A percentile compares a stretch with the other conserved stretches of the same genome.
These are phyloP conservation scores for Chionomys nivalis DNA, from an alignment of 2,113 vertebrate genomes.

Conservation along the genomic window DNA sequence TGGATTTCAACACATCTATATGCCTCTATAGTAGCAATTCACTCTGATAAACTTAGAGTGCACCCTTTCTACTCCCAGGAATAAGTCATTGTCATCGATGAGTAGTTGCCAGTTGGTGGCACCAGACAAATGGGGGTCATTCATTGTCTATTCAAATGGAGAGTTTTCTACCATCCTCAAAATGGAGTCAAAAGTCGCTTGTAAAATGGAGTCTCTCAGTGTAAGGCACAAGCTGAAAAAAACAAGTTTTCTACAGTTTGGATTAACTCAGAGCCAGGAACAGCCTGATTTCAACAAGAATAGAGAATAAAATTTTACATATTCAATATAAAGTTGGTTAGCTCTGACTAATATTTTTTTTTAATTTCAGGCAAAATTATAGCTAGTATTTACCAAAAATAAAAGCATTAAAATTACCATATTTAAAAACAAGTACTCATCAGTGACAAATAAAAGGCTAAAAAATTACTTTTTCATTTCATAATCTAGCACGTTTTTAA, in stretches of 20 bases:
- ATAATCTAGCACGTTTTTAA: background rate
- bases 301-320: background rate
- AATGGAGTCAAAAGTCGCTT: background rate
- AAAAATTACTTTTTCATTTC: conserved; percentile 24
- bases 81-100: background rate
- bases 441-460: background rate
- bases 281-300: background rate
- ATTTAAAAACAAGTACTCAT: background rate
- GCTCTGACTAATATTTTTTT: background rate
- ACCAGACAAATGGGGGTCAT: background rate
- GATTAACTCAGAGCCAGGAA: background rate
- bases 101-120: background rate
- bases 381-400: background rate
- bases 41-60: background rate
- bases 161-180: background rate
- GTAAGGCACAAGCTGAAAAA: background rate
- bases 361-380: background rate
- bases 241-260: background rate
- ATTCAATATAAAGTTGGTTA: background rate
- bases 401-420: background rate
- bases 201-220: background rate
- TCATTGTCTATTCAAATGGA: background rate
- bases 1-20: background rate
- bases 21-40: background rate
- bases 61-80: background rate